These are phyloP conservation scores for Tamias sibiricus DNA, from an alignment of 2,113 vertebrate species.

Conservation along the genomic window DNA sequence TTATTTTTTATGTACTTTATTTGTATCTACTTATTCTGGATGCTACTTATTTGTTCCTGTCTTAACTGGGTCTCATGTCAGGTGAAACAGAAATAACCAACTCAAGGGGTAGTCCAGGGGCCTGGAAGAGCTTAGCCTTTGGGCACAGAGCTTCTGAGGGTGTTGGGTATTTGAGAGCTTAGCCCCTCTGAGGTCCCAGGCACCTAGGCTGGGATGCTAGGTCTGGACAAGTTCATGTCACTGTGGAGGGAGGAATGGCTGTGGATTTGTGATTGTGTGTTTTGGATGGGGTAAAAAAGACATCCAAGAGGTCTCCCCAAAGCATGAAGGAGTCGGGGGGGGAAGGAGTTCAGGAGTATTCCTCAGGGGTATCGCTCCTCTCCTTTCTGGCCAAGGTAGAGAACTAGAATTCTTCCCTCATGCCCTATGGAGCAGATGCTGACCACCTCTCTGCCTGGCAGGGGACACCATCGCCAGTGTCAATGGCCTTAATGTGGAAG, in stretches of 20 bases:
- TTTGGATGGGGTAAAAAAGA: neutral
- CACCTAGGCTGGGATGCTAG: neutral
- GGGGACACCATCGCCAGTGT: conserved; percentile 96
- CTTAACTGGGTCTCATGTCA: neutral
- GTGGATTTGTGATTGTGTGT: neutral
- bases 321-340: neutral
- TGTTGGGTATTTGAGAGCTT: neutral
- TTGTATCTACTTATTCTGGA: too few relatives aligned
- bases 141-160: neutral
- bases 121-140: neutral
- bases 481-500: conserved; percentile 93
- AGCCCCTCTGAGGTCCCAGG: neutral
- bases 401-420: neutral
- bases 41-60: neutral
- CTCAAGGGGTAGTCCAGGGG: neutral
- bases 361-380: neutral
- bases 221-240: neutral
- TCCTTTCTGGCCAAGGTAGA: neutral
- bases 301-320: neutral
- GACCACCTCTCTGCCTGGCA: conserved; percentile 73
- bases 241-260: neutral
- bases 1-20: neutral
- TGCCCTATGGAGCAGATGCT: neutral
- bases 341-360: neutral
- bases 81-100: neutral